Evolutionary conservation across 2,888 invertebrate genomes (phyloP), one percentile per base, ranked within the genome.

Genomic region (Melipona bicolor): DNA sequence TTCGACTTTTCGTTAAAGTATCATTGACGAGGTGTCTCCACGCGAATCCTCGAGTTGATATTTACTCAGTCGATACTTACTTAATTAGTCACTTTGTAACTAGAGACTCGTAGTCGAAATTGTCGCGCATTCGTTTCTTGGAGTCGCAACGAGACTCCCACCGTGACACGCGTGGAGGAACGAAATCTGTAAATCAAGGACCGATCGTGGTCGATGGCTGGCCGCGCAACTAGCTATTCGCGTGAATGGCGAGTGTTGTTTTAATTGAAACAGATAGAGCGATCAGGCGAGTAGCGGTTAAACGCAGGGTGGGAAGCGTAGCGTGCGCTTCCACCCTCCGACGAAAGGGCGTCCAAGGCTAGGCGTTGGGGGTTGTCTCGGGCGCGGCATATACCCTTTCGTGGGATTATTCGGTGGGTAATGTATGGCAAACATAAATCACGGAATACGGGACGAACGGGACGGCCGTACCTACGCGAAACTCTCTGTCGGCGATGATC

Each of bases 191-290:
- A 15, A n/a, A 59, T 17, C 61, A 61, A 24, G 27, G 24, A 21
- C 49, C 65, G 49, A 49, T 65, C 54, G 43, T 21, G 59, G 67
- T 4, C 19, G 19, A 36, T 21, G 64, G 64, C 54, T 27, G 5
- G 27, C 65, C 49, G 65, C 11, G 49, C 17, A 50, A 59, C 62
- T 32, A 64, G 59, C 56, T 43, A 9, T 27, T 24, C 68, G 13
- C 56, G 68, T 43, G 59, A 65, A 49, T 65, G 56, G 21, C 74
- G 70, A 71, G 86, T 83, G 81, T 84, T 86, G 84, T 89, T 92
- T 93, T 92, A 93, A 93, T 93, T 93, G 93, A 92, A 93, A 93
- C 93, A 92, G 93, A 93, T 93, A 93, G 92, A 93, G 93, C 92
- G 92, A 93, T 93, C 93, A 92, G 91, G 91, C 87, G 88, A 87